phyloP scores from a whole-genome alignment of 2,888 invertebrate species.

The Willowsia nigromaculata region DNA sequence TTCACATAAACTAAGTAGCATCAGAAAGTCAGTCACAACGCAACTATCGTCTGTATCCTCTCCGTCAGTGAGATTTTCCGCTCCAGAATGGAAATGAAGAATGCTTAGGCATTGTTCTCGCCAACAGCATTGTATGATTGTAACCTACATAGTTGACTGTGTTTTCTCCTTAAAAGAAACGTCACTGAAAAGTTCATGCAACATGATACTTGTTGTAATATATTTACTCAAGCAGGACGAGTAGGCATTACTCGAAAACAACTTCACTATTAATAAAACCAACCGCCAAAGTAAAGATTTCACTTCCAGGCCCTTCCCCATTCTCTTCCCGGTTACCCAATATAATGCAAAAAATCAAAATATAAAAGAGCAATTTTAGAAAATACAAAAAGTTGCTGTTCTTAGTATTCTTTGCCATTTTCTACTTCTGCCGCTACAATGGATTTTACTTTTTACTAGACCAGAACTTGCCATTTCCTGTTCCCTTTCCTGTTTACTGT shows the following conservation, averaged over 20 bases:
- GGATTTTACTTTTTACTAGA: conserved; percentile 51
- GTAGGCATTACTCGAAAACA: conserved; percentile 8
- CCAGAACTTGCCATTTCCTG: conserved; percentile 69
- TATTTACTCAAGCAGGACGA: conserved; percentile 5
- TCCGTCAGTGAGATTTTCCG: neutral
- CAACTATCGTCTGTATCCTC: neutral
- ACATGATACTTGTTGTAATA: neutral
- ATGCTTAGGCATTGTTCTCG: neutral
- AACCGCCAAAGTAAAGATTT: conserved; percentile 44
- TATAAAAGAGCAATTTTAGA: conserved; percentile 58
- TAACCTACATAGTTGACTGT: neutral
- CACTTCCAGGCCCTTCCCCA: conserved; percentile 15
- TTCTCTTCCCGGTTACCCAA: conserved; percentile 15
- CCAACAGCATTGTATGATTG: neutral
- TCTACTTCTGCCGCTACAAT: conserved; percentile 37
- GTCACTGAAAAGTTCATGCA: neutral
- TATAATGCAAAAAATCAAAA: conserved; percentile 4
- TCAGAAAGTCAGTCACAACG: neutral
- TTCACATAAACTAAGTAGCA: neutral
- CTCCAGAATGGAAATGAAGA: conserved; percentile 16
- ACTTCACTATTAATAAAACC: neutral
- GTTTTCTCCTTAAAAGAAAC: neutral
- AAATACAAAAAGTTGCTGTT: conserved; percentile 28
- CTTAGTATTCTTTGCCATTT: neutral
- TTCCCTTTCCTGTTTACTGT: conserved; percentile 55